These are phyloP conservation scores for Drosophila borealis DNA, from an alignment of 2,888 invertebrate genomes.

Conservation along the genomic window DNA sequence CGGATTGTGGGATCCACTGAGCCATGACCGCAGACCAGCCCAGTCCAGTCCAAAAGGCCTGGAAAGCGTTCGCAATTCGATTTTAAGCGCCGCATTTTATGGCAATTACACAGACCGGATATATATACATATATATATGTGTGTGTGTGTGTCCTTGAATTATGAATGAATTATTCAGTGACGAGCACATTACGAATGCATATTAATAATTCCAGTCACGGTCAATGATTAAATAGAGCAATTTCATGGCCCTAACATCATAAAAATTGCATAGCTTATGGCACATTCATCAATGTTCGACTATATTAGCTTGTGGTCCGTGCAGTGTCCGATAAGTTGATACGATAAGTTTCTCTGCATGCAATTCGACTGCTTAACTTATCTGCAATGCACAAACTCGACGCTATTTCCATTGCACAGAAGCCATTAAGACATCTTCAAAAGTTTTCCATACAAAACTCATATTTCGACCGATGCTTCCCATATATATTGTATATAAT, in stretches of 20 bases:
- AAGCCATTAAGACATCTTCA: neutral
- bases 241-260: constrained; percentile 9
- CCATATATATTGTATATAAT: no score
- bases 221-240: constrained; percentile 31
- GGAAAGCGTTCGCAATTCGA: constrained; percentile 21
- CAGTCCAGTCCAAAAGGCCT: neutral
- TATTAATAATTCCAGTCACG: constrained; percentile 54
- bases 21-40: no score
- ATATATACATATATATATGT: neutral
- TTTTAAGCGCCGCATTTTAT: constrained; percentile 24
- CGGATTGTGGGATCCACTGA: neutral
- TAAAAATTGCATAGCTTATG: constrained; percentile 13
- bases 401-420: neutral
- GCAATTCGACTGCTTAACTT: constrained; percentile 18
- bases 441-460: no score
- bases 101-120: constrained; percentile 34
- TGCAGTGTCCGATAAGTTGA: constrained; percentile 23
- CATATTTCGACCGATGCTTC: no score
- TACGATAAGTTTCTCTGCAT: constrained; percentile 37
- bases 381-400: constrained; percentile 10
- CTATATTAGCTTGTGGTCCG: constrained; percentile 6
- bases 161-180: constrained; percentile 29
- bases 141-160: neutral
- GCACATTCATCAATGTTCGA: constrained; percentile 19
- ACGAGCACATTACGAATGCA: constrained; percentile 41